phyloP scores from a whole-genome alignment of 2,797 vertebrate genomes.

The Margarornis squamiger region DNA sequence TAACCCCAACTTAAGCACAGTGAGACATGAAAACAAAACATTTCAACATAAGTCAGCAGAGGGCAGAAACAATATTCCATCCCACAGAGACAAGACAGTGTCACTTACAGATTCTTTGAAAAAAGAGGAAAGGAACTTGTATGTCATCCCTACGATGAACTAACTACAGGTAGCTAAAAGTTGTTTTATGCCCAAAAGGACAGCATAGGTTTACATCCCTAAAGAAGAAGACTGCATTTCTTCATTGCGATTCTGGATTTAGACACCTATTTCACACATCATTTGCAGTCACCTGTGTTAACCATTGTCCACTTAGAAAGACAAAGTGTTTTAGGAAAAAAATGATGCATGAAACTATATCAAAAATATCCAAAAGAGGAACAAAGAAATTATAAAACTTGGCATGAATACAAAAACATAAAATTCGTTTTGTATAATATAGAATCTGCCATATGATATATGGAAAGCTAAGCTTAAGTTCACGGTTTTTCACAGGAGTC shows the following conservation, averaged over 20 bases:
- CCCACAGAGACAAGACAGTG: accelerated
- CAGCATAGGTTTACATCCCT: not conserved
- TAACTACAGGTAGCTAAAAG: not conserved
- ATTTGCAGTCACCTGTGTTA: not conserved
- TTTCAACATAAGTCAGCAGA: not conserved
- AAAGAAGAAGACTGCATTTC: not conserved
- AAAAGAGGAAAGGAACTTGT: not conserved
- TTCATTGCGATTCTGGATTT: not conserved
- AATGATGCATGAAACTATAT: not conserved
- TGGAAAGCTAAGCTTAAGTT: not conserved
- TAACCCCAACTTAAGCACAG: not conserved
- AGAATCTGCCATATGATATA: not conserved
- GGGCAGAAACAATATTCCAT: not conserved
- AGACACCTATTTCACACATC: not conserved
- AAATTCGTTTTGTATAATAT: not conserved
- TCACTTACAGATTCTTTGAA: not conserved
- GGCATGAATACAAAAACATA: not conserved
- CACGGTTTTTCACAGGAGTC: not conserved
- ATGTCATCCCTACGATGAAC: not conserved
- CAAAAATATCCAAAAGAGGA: not conserved
- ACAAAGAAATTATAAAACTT: not conserved
- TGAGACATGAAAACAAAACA: not conserved
- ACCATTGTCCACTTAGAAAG: not conserved
- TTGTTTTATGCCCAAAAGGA: not conserved
- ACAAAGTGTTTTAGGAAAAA: not conserved